A percentile compares a stretch with the other conserved stretches of the same genome.
Evolutionary conservation across 2,888 invertebrate species (phyloP).

Genomic region (Ormyrus pomaceus): DNA sequence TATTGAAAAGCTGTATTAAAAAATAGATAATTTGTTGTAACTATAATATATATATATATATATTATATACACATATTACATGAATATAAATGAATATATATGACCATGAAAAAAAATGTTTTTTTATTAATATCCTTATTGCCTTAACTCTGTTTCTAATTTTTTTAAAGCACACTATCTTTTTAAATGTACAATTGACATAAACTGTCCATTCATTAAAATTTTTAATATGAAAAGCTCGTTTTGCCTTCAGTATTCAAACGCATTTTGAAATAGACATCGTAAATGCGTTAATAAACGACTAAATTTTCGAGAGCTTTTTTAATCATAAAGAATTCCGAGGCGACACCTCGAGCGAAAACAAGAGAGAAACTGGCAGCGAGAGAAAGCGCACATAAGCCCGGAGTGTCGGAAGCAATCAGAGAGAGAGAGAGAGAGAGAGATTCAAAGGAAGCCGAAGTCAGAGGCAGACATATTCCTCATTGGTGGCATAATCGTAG

Average conservation of each 20-base stretch:
- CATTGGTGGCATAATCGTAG: constrained; percentile 41
- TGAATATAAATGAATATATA: constrained; percentile 55
- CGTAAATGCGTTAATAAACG: no score
- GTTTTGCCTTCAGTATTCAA: not conserved
- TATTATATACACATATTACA: constrained; percentile 55
- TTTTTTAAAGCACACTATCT: no score
- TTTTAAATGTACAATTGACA: no score
- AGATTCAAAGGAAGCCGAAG: not conserved
- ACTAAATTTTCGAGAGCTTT: no score
- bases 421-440: not conserved
- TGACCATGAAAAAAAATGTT: no score
- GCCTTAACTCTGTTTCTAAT: no score
- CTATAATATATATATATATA: constrained; percentile 53
- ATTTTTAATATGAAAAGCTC: not conserved
- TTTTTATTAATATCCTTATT: no score
- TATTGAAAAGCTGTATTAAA: constrained; percentile 46
- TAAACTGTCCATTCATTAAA: no score
- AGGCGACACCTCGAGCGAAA: no score
- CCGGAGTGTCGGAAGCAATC: not conserved
- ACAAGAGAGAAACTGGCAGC: not conserved
- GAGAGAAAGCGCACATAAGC: not conserved
- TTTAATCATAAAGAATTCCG: no score
- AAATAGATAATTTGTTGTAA: constrained; percentile 56
- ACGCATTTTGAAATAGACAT: no score
- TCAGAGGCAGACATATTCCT: not conserved